Base-by-base conservation (phyloP, 2,113 vertebrate species). In the Oncorhynchus mykiss region DNA sequence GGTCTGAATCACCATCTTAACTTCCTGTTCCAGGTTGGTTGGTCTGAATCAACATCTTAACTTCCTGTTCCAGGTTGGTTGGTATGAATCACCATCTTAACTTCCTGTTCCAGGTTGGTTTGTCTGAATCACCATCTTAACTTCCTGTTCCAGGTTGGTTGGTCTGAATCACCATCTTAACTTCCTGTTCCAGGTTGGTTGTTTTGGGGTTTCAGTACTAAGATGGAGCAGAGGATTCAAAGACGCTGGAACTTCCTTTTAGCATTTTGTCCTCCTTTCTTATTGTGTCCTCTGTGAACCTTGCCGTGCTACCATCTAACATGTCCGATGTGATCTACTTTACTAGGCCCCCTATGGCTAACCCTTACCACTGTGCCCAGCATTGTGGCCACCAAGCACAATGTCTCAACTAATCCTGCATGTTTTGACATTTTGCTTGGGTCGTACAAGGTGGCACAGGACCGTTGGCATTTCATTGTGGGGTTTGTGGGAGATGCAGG, bases 341-440 rank as follows among this genome's bases (percentile, higher is more conserved):
- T 83, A 88, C 86, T 84, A 87, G 77, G 71, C 82, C 83, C 85
- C 88, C 86, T 82, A 78, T 88, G 87, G 90, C 81, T 74, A 79
- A 86, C 84, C 85, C 51, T 54, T 14, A 14, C 51, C 51, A 18
- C 16, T 4, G 51, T 87, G 84, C 84, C 79, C 85, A 78, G 84
- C 18, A 20, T 18, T 68, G 67, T 68, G 27, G 24, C 87, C 87
- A 89, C 89, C 82, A 88, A 90, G 90, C 85, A 89, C 80, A 90
- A 91, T 87, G 91, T 88, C 91, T 84, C 74, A 78, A 78, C 83
- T 88, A 85, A 92, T 91, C 85, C 20, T 3, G 18, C 31, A 45
- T 34, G 18, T 34, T 68, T 62, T 62, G 59, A 62, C n/a, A 22
- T 62, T 62, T 62, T 62, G 59, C n/a, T 18, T 9, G n/a, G 59